Conservation (phyloP, 2,888 invertebrate genomes). For the Lagria hirta region DNA sequence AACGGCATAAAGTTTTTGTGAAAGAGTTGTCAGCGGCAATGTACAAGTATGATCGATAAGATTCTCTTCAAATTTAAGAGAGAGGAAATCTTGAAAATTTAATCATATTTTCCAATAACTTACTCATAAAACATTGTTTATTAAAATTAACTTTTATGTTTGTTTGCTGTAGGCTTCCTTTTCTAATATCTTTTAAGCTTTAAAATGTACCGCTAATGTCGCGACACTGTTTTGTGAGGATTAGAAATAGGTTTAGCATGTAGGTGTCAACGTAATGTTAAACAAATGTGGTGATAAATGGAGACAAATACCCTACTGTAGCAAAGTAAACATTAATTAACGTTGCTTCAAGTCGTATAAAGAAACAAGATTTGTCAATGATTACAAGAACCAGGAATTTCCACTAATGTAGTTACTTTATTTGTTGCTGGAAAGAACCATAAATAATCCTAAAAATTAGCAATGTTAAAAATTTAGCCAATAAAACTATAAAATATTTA, state of each 20-base stretch:
- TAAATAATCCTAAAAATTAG: too few species aligned
- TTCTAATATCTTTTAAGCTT: conserved; percentile 7
- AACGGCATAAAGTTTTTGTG: conserved; percentile 49
- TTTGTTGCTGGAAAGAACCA: too few species aligned
- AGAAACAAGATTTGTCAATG: too few species aligned
- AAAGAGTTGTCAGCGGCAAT: conserved; percentile 53
- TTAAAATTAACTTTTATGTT: conserved; percentile 19
- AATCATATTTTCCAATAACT: conserved; percentile 42
- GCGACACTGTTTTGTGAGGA: conserved; percentile 9
- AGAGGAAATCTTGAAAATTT: conserved; percentile 42
- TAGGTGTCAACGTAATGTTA: conserved; percentile 23
- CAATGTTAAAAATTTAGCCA: too few species aligned
- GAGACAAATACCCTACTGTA: conserved; percentile 24
- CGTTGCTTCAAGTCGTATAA: too few species aligned
- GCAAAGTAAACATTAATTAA: conserved; percentile 28
- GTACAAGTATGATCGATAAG: conserved; percentile 49
- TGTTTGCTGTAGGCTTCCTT: too few species aligned
- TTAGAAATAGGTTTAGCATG: conserved; percentile 16
- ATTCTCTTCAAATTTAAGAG: conserved; percentile 36
- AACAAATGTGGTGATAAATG: conserved; percentile 11
- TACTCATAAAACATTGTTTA: conserved; percentile 23
- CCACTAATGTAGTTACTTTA: too few species aligned
- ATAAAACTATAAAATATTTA: too few species aligned
- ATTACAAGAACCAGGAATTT: too few species aligned
- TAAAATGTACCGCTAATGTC: conserved; percentile 6